phyloP scores from a whole-genome alignment of 2,113 vertebrate species.

The Antigone vipio region DNA sequence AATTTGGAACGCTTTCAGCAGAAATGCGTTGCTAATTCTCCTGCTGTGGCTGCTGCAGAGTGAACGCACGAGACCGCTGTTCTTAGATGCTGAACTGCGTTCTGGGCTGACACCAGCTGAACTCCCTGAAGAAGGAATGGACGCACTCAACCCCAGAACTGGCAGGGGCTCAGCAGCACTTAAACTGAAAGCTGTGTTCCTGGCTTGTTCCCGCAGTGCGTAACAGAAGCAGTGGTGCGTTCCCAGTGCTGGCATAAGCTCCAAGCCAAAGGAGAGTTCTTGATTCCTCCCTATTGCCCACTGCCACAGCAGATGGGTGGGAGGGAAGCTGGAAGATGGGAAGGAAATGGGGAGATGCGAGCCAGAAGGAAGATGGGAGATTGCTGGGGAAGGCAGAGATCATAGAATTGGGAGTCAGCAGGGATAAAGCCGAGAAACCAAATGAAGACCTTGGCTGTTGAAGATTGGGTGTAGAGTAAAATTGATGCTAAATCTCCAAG shows the following conservation, averaged over 20 bases:
- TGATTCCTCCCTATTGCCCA: not conserved
- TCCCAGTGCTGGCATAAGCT: not conserved
- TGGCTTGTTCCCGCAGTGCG: not conserved
- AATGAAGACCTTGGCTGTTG: not conserved
- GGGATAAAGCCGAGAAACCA: not conserved
- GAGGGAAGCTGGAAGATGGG: not conserved
- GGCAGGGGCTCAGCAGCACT: not conserved
- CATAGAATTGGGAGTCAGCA: not conserved
- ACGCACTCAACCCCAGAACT: not conserved
- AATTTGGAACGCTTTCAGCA: not conserved
- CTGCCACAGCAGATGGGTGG: not conserved
- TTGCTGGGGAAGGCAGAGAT: not conserved
- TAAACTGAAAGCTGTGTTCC: not conserved
- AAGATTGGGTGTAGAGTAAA: not conserved
- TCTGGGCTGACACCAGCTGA: not conserved
- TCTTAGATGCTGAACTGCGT: accelerated
- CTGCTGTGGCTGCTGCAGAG: not conserved
- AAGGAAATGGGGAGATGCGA: not conserved
- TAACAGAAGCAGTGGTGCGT: not conserved
- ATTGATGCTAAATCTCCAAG: not conserved
- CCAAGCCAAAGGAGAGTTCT: not conserved
- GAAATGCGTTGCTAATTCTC: not conserved
- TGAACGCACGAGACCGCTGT: not conserved
- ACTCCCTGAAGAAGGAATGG: not conserved
- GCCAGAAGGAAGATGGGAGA: not conserved